Conservation (phyloP, 2,888 invertebrate genomes). For the Tipula unca region DNA sequence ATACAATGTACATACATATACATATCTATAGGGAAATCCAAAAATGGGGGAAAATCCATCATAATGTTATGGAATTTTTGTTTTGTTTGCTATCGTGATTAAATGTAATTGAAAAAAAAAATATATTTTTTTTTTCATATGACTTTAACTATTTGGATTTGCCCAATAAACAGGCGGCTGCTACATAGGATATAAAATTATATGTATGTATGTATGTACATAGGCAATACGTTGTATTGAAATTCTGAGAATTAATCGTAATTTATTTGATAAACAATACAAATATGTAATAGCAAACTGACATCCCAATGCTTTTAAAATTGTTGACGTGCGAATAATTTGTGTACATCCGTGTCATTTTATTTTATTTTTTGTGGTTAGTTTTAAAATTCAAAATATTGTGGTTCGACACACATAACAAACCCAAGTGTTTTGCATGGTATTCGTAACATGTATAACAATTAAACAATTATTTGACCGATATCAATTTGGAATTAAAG, state of each 20-base stretch:
- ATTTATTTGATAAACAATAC: not conserved
- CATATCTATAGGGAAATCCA: not conserved
- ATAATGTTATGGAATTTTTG: not conserved
- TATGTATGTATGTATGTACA: not conserved
- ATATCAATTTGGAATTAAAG: too few species aligned
- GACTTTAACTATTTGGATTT: not conserved
- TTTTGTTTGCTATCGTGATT: not conserved
- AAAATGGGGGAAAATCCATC: not conserved
- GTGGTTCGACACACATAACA: too few species aligned
- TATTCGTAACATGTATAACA: too few species aligned
- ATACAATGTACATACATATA: not conserved
- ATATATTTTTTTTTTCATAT: not conserved
- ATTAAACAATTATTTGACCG: too few species aligned
- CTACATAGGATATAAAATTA: not conserved
- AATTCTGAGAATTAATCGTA: not conserved
- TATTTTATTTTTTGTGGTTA: not conserved
- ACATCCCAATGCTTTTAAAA: not conserved
- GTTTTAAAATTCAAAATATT: too few species aligned
- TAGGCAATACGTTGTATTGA: not conserved
- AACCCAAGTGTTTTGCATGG: too few species aligned
- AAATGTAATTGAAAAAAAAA: constrained; percentile 1
- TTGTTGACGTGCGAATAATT: not conserved
- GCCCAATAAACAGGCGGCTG: not conserved
- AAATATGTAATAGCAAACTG: not conserved
- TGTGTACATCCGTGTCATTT: not conserved